A percentile compares a stretch with the other conserved stretches of the same genome.
Evolutionary conservation across 2,113 vertebrate species (phyloP).

Genomic region (Turnix velox): DNA sequence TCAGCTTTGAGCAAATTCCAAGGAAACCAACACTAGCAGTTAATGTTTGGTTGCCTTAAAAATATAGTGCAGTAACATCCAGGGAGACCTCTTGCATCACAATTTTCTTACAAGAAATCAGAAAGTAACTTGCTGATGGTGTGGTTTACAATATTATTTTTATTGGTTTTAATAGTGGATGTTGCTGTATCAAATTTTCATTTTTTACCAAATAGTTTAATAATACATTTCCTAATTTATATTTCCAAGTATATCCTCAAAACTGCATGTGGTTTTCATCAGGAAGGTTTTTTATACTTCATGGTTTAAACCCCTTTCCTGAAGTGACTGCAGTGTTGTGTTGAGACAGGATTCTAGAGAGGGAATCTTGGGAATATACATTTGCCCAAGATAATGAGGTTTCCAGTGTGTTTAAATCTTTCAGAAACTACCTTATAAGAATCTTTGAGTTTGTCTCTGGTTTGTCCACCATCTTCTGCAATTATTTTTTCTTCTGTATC

Average conservation of each 20-base stretch:
- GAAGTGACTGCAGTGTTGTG: background rate
- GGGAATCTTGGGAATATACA: background rate
- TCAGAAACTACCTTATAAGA: background rate
- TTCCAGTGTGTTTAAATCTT: background rate
- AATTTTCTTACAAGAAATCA: background rate
- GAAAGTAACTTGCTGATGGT: background rate
- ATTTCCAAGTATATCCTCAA: background rate
- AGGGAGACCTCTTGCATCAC: background rate
- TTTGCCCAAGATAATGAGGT: background rate
- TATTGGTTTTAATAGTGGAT: background rate
- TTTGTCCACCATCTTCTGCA: background rate
- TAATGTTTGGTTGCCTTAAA: background rate
- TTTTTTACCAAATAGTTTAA: background rate
- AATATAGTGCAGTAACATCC: background rate
- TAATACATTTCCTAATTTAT: background rate
- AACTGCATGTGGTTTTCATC: background rate
- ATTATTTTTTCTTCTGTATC: background rate
- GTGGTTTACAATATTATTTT: background rate
- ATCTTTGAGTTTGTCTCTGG: background rate
- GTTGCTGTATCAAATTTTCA: background rate
- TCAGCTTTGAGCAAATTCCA: background rate
- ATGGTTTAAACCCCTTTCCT: background rate
- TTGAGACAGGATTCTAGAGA: background rate
- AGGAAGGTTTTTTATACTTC: background rate
- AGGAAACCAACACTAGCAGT: background rate